Base-by-base conservation (phyloP, 1,140 invertebrate species). In the Cyclargus thomasi region DNA sequence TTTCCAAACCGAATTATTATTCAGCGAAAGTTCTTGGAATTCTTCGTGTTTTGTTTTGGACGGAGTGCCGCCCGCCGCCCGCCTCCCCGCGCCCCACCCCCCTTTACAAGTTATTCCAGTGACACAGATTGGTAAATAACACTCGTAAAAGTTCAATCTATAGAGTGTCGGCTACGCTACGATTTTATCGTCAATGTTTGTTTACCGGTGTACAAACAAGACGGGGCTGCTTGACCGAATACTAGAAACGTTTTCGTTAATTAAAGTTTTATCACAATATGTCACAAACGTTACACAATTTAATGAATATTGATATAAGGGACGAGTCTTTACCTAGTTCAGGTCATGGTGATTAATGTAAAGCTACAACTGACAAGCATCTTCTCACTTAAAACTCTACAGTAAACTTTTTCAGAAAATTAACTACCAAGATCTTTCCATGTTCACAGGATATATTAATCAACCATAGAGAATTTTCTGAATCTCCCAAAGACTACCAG, bases 11-110 rank as follows among this genome's bases (percentile, higher is more conserved):
- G 79, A 85, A 86, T 86, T 85, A 87, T 86, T 83, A 88, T 88
- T 87, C 83, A 85, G 85, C 71, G 84, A 86, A 85, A 88, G 83
- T 87, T 82, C 72, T 81, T 70, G 72, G 75, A 75, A 82, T 82
- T 87, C 78, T 86, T 86, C 81, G 78, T 83, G 73, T 86, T 88
- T 86, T 87, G 81, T 87, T 88, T 83, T 79, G 73, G 74, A 62
- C 71, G 76, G 69, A 47, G 39, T 71, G 73, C 65, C 72, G 69
- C 69, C 69, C 70, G 69, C 65, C 76, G 74, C 66, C 77, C 80
- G 70, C 72, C 69, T 69, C 69, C 59, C 70, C 72, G 69, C n/a
- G n/a, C n/a, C n/a, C n/a, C n/a, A n/a, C n/a, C 75, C 76, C 73
- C 70, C 67, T 36, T 69, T 70, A 66, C 62, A 80, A 84, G 67